Conservation (phyloP, 2,888 invertebrate species). For the Coleophora deauratella region DNA sequence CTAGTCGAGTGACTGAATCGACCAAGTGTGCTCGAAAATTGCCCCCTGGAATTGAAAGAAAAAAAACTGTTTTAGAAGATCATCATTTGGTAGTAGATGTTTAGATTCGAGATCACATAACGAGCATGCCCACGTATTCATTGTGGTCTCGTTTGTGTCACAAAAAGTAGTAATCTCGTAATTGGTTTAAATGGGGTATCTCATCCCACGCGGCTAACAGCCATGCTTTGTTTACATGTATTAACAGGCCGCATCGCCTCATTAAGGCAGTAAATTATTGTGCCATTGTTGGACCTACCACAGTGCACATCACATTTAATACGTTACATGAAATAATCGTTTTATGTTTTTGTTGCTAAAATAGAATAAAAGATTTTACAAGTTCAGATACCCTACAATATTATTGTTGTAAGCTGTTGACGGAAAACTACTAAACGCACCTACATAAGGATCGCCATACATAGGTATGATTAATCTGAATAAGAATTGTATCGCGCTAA, state of each 20-base stretch:
- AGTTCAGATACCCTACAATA: too few species aligned
- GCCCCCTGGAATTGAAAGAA: conserved; percentile 70
- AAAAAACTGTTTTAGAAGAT: conserved; percentile 20
- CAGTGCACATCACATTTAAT: too few species aligned
- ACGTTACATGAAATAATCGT: too few species aligned
- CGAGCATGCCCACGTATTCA: conserved; percentile 50
- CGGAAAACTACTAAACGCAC: too few species aligned
- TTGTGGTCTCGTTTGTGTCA: conserved; percentile 44
- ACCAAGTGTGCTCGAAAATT: conserved; percentile 83
- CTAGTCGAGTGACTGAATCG: conserved; percentile 88
- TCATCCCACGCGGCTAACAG: conserved; percentile 53
- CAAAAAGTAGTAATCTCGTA: conserved; percentile 59
- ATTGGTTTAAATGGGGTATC: conserved; percentile 61
- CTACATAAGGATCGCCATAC: conserved; percentile 5
- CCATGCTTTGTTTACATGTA: conserved; percentile 52
- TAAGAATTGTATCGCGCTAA: conserved; percentile 37
- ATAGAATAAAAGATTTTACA: too few species aligned
- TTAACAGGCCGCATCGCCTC: conserved; percentile 17
- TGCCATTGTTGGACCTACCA: conserved; percentile 21
- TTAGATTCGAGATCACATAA: conserved; percentile 28
- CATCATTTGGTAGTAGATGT: conserved; percentile 4
- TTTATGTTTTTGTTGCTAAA: too few species aligned
- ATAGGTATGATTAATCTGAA: too few species aligned
- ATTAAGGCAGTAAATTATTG: conserved; percentile 15
- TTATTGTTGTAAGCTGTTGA: too few species aligned